A percentile compares a stretch with the other conserved stretches of the same genome.
Conservation (phyloP, 2,113 vertebrate species). For the Ovis canadensis region DNA sequence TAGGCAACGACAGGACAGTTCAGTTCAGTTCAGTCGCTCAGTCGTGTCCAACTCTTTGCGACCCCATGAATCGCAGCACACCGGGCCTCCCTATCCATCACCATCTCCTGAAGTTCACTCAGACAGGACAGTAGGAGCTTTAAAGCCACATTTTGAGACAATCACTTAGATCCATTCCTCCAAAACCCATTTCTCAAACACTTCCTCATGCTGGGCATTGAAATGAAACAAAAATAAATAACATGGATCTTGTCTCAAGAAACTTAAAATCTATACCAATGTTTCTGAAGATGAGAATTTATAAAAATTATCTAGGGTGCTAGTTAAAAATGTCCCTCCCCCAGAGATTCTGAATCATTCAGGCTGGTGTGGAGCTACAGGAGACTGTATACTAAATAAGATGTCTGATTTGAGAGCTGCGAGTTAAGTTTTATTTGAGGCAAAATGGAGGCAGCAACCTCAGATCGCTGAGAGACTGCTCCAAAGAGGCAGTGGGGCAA, state of each 20-base stretch:
- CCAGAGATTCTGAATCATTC: background rate
- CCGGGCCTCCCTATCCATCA: too few species aligned
- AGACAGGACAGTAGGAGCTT: background rate
- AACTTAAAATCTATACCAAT: background rate
- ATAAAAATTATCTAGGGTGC: background rate
- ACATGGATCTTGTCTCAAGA: background rate
- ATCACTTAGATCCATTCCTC: background rate
- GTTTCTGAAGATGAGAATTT: background rate
- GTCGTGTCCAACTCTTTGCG: too few species aligned
- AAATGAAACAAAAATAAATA: background rate
- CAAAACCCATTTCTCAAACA: background rate
- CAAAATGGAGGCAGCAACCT: background rate
- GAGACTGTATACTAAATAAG: background rate
- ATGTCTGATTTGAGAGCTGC: background rate
- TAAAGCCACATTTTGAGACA: background rate
- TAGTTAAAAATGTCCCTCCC: background rate
- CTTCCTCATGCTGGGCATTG: background rate
- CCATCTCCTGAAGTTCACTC: too few species aligned
- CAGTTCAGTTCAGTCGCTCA: too few species aligned
- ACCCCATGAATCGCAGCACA: too few species aligned
- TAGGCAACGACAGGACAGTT: background rate
- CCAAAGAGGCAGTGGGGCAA: background rate
- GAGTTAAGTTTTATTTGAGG: background rate
- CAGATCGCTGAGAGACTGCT: background rate
- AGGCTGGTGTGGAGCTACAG: background rate